phyloP scores from a whole-genome alignment of 2,888 invertebrate genomes.

The Autographa gamma region DNA sequence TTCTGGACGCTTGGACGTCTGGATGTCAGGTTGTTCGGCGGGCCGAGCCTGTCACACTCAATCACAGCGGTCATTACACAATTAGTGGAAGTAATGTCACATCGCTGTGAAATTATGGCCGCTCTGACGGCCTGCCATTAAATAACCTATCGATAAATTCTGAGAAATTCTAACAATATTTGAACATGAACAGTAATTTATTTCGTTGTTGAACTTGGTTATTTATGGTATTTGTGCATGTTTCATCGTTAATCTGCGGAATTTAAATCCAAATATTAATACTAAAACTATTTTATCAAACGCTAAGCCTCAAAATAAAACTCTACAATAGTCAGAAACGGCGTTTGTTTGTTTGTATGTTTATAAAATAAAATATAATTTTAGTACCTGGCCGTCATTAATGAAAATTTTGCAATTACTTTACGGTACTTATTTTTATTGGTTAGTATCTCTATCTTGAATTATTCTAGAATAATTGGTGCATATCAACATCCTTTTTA shows the following conservation, averaged over 20 bases:
- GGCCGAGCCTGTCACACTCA: constrained; percentile 60
- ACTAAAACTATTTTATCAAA: background rate
- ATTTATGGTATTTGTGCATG: constrained; percentile 21
- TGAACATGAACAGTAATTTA: constrained; percentile 19
- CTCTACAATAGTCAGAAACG: background rate
- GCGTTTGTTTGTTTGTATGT: no score
- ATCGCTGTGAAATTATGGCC: constrained; percentile 63
- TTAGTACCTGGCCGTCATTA: background rate
- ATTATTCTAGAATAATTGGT: background rate
- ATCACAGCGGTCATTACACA: constrained; percentile 70
- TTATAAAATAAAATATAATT: background rate
- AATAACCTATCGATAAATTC: constrained; percentile 51
- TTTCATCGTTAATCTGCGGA: background rate
- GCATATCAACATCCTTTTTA: background rate
- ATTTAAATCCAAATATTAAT: background rate
- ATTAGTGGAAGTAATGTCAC: constrained; percentile 71
- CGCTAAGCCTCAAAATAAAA: background rate
- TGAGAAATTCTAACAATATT: constrained; percentile 38
- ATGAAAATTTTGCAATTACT: background rate
- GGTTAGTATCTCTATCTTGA: background rate
- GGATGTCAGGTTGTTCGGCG: constrained; percentile 46
- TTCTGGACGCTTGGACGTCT: constrained; percentile 30
- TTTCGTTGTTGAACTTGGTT: constrained; percentile 14
- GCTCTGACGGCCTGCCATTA: constrained; percentile 54
- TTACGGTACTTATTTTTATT: background rate